Base-by-base conservation (phyloP, 1,140 invertebrate species). In the Papilio machaon region DNA sequence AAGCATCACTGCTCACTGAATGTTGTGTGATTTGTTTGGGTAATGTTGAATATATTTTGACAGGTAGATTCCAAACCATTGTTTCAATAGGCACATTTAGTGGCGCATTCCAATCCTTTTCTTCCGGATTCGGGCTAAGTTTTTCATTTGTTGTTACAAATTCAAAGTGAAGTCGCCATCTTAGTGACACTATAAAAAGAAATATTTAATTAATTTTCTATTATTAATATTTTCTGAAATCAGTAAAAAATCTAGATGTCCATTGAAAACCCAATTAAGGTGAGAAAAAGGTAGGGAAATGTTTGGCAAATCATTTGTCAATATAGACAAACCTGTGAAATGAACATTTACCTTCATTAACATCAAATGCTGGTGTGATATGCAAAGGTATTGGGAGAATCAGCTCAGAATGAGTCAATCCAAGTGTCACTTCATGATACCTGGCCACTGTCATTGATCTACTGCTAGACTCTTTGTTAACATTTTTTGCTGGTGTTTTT, bases 21-120 rank as follows among this genome's bases (percentile, higher is more conserved):
- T 94, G 92, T 87, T 96, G 96, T 23, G 96, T 95, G 5, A 98
- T 97, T 89, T 98, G 97, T 76, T 97, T 95, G 0, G 98, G 98
- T 83, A 98, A 96, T 3, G 98, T 98, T 0, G 98, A 97, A 95
- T 98, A 98, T 73, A 99, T 96, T 88, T 97, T 98, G 67, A 99
- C 97, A 5, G 99, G 99, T 43, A 99, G 95, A 95, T 99, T 98
- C 99, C 99, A 99, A 2, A 99, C 97, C 98, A 99, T 99, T 11
- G 99, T 99, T 94, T 99, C 98, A 79, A 99, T 98, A 30, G 98
- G 97, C 17, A 99, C 93, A 82, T 96, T 96, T 8, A 96, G 94
- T 0, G 98, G 98, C 23, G 97, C 98, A 87, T 97, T 97, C 97
- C 98, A 98, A 80, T 96, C 96, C 46, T 94, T 93, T 60, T 96